These are phyloP conservation scores for Griposia aprilina DNA, from an alignment of 2,888 invertebrate genomes.

Conservation along the genomic window DNA sequence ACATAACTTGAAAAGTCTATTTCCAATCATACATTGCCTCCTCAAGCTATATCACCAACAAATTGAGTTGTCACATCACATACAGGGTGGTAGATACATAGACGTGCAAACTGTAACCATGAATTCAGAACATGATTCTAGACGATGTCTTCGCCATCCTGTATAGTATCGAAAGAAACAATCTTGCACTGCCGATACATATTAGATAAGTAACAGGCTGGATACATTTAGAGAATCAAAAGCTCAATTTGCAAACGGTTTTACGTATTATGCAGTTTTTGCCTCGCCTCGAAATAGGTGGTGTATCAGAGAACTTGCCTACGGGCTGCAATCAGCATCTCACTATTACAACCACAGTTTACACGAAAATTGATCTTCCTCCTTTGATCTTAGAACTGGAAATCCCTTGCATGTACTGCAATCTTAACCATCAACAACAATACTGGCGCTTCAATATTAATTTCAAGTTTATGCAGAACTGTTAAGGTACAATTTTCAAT, in stretches of 20 bases:
- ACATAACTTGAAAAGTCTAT: neutral
- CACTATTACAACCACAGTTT: constrained; percentile 32
- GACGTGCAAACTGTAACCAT: too few species aligned
- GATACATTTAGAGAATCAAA: constrained; percentile 67
- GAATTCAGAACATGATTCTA: too few species aligned
- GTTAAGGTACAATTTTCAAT: constrained; percentile 63
- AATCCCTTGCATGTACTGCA: constrained; percentile 54
- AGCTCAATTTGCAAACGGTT: constrained; percentile 69
- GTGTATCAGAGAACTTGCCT: constrained; percentile 73
- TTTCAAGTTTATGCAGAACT: constrained; percentile 14
- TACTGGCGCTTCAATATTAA: neutral
- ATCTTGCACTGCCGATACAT: constrained; percentile 1
- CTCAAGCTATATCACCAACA: constrained; percentile 3
- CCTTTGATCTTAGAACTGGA: constrained; percentile 54
- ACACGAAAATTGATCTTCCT: constrained; percentile 68
- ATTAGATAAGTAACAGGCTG: neutral
- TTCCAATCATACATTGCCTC: neutral
- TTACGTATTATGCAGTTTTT: constrained; percentile 69
- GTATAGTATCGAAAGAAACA: neutral
- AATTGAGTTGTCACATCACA: constrained; percentile 51
- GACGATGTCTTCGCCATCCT: too few species aligned
- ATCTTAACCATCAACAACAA: constrained; percentile 29
- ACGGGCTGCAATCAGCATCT: constrained; percentile 75
- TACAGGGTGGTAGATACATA: too few species aligned
- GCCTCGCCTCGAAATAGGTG: constrained; percentile 73